Evolutionary conservation across 37 sponge, comb jelly and placozoan species (phyloP).

Genomic region (Aplysina aerophoba): DNA sequence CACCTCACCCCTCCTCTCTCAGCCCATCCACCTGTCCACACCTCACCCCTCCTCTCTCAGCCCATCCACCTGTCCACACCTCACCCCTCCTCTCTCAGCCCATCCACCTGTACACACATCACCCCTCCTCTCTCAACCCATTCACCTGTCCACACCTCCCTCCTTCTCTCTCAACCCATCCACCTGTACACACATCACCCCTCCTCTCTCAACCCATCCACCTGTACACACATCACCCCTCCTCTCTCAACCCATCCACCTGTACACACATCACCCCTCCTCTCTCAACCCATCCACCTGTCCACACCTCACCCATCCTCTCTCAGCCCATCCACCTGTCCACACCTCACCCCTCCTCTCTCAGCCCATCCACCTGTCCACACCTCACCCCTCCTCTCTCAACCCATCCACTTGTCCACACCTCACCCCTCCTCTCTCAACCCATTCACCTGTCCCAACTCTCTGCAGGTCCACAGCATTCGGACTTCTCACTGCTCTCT

Average conservation of each 20-base stretch:
- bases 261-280: neutral
- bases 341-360: neutral
- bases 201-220: neutral
- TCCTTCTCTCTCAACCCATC: neutral
- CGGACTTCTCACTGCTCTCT: slow-evolving; percentile 68
- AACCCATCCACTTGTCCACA: too few relatives aligned
- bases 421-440: too few relatives aligned
- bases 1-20: too few relatives aligned
- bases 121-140: too few relatives aligned
- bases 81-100: too few relatives aligned
- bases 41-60: too few relatives aligned
- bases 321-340: neutral
- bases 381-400: neutral
- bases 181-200: neutral
- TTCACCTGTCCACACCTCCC: neutral
- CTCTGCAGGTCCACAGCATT: slow-evolving; percentile 76
- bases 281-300: neutral
- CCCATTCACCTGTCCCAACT: too few relatives aligned
- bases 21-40: too few relatives aligned
- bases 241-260: neutral
- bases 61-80: too few relatives aligned
- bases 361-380: too few relatives aligned
- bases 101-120: too few relatives aligned
- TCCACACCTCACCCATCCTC: neutral
- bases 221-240: neutral